phyloP scores from a whole-genome alignment of 2,113 vertebrate genomes.

The Mixornis gularis region DNA sequence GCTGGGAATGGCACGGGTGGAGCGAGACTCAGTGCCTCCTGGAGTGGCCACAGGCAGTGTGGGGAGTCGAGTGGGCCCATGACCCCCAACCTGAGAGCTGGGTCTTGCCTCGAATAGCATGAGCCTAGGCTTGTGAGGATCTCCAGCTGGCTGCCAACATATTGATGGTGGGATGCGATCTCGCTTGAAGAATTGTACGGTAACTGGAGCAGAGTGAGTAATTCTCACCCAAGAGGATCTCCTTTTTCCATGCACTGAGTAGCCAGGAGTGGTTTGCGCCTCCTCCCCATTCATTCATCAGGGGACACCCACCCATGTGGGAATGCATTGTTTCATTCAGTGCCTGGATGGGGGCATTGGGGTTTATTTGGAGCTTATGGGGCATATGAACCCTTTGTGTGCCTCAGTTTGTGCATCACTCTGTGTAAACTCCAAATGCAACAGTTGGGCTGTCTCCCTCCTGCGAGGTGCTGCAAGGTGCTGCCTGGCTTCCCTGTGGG shows the following conservation, averaged over 20 bases:
- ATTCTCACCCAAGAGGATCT: not conserved
- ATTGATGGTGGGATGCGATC: slow-evolving; percentile 44
- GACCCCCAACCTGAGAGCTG: not conserved
- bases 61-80: not conserved
- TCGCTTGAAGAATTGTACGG: slow-evolving; percentile 3
- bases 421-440: accelerated
- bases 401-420: accelerated
- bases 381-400: not conserved
- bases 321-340: not conserved
- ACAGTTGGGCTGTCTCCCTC: accelerated
- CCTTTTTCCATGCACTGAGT: not conserved
- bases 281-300: not conserved
- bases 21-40: not conserved
- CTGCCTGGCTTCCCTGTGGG: not conserved
- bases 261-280: not conserved
- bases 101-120: not conserved
- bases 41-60: accelerated
- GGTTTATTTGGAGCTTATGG: not conserved
- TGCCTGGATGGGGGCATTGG: not conserved
- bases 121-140: not conserved
- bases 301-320: not conserved
- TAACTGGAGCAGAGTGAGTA: slow-evolving; percentile 55
- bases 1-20: not conserved
- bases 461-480: not conserved
- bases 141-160: slow-evolving; percentile 54